Percentiles rank a stretch among this genome's conserved stretches.
These are phyloP conservation scores for Porites lutea DNA, from an alignment of 64 coral and sea anemone genomes.

Conservation along the genomic window DNA sequence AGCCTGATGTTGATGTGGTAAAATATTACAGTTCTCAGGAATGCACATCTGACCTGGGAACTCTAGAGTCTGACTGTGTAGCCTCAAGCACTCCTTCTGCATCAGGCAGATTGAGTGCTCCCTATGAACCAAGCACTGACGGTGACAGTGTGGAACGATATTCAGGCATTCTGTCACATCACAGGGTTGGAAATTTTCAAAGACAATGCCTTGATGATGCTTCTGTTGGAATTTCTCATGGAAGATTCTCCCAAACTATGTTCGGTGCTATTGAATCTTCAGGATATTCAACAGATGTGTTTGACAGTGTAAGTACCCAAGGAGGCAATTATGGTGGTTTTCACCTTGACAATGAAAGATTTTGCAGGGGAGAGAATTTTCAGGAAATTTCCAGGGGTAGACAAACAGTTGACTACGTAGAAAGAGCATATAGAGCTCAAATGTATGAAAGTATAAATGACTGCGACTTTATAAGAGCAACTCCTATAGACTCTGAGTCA, in stretches of 20 bases:
- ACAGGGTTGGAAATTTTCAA: constrained; percentile 70
- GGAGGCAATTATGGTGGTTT: constrained; percentile 60
- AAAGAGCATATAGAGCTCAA: constrained; percentile 14
- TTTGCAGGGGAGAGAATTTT: constrained; percentile 22
- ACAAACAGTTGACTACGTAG: background rate
- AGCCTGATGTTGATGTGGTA: constrained; percentile 38
- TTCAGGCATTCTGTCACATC: constrained; percentile 51
- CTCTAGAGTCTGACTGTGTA: constrained; percentile 78
- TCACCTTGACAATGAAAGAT: constrained; percentile 26
- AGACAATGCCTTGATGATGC: constrained; percentile 33
- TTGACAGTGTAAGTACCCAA: constrained; percentile 91
- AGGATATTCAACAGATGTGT: constrained; percentile 81
- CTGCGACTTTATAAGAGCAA: constrained; percentile 83
- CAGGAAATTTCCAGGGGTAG: constrained; percentile 8
- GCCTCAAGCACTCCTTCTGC: constrained; percentile 21
- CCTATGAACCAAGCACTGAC: constrained; percentile 45
- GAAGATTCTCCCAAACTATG: constrained; percentile 58
- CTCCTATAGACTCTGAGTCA: constrained; percentile 83
- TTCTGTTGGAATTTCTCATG: constrained; percentile 49
- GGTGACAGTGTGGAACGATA: constrained; percentile 38
- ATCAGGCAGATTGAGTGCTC: constrained; percentile 23
- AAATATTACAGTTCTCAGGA: constrained; percentile 68
- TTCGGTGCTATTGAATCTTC: constrained; percentile 88
- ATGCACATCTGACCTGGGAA: constrained; percentile 86
- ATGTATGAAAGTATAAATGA: constrained; percentile 59